phyloP scores from a whole-genome alignment of 1,140 invertebrate genomes.

The Aphaenogaster floridana region DNA sequence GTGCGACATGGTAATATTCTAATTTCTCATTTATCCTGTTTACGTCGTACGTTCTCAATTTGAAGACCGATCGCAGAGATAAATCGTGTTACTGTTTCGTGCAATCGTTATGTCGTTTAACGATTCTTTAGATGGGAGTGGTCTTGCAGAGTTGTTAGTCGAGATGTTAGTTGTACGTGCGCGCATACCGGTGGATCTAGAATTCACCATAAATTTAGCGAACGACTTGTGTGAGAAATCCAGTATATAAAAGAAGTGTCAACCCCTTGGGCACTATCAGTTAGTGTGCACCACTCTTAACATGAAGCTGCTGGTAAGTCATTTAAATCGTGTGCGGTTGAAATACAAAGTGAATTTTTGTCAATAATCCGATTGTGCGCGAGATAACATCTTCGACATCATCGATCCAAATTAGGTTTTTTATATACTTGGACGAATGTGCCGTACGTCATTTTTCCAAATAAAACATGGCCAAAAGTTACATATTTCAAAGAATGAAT shows the following conservation, averaged over 20 bases:
- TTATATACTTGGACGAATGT: not conserved
- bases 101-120: constrained; percentile 66
- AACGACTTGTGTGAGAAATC: constrained; percentile 68
- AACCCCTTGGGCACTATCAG: constrained; percentile 67
- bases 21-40: not conserved
- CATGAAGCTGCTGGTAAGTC: constrained; percentile 81
- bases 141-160: constrained; percentile 66
- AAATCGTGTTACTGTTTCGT: constrained; percentile 13
- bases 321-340: not conserved
- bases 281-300: constrained; percentile 65
- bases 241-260: constrained; percentile 82
- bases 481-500: not conserved
- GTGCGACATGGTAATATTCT: not conserved
- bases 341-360: not conserved
- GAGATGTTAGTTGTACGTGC: constrained; percentile 56
- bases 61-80: not conserved
- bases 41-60: not conserved
- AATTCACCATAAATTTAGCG: constrained; percentile 67
- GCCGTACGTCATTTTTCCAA: not conserved
- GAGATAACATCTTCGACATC: not conserved
- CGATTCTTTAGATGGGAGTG: constrained; percentile 72
- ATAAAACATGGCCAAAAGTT: not conserved
- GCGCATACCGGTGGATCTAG: constrained; percentile 65
- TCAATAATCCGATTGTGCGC: not conserved
- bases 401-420: not conserved